Evolutionary conservation across 2,113 vertebrate species (phyloP).

Genomic region (Typhlomys cinereus): DNA sequence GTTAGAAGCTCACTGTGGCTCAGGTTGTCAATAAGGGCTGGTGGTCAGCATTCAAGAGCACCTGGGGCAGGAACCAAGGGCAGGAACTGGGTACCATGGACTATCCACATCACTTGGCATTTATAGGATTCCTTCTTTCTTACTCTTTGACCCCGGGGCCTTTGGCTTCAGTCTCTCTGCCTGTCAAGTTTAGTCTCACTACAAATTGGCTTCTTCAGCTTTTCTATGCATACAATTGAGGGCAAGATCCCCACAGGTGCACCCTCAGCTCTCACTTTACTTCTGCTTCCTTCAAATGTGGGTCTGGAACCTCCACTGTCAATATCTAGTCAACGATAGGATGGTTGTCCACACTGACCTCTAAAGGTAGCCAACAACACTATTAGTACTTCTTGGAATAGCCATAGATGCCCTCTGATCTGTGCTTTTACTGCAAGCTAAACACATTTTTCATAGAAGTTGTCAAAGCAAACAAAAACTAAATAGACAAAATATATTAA

Average conservation of each 20-base stretch:
- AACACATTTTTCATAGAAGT: background rate
- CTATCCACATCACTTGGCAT: too few relatives aligned
- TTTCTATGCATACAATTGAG: too few relatives aligned
- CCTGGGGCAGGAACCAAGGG: background rate
- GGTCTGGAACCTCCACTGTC: background rate
- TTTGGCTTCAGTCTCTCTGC: too few relatives aligned
- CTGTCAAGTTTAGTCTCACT: background rate
- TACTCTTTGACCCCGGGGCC: background rate
- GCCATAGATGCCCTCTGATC: background rate
- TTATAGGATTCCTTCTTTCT: background rate
- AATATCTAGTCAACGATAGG: background rate
- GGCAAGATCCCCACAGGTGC: background rate
- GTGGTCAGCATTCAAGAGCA: background rate
- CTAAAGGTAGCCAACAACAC: background rate
- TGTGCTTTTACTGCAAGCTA: background rate
- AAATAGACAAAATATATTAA: background rate
- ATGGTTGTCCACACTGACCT: background rate
- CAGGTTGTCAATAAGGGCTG: too few relatives aligned
- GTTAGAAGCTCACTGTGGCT: too few relatives aligned
- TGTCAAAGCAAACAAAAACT: background rate
- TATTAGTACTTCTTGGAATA: background rate
- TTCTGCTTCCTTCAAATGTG: background rate
- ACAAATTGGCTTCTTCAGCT: background rate
- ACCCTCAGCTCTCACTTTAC: background rate
- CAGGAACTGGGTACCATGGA: background rate